Base-by-base conservation (phyloP, 2,797 vertebrate genomes). In the Onychomys torridus region DNA sequence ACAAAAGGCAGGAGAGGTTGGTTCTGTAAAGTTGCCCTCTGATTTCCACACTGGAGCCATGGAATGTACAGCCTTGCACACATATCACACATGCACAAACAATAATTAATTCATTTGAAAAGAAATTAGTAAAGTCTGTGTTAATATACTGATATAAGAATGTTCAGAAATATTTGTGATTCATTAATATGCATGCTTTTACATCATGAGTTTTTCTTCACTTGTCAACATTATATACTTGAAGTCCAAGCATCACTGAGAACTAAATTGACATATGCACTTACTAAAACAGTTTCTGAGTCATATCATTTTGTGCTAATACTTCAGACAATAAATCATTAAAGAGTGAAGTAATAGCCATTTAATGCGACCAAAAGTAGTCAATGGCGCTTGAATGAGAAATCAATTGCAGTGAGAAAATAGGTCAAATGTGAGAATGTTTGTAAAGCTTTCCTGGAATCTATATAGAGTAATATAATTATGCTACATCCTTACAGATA, bases 401-500 rank as follows among this genome's bases (percentile, higher is more conserved):
- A 91, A 87, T 93, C 19, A 93, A 46, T 49, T 92, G 52, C 43
- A 5, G 52, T 21, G n/a, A 92, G 27, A 91, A 85, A 84, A 71
- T 5, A 93, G 13, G 9, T 78, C 34, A 94, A 85, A 91, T 43
- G 23, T 71, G 34, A 92, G 11, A 46, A 85, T 9, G 23, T 57
- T 73, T 77, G 46, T 34, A 59, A 95, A 90, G 43, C 1, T 76
- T 14, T 34, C 6, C 52, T 86, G 17, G n/a, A 91, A 86, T 29
- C 0, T 32, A 29, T 65, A 29, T 7, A 89, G 65, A 86, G 7
- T 52, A 91, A 49, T 16, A 69, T 61, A 95, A 73, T 89, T 85
- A 43, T 65, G 4, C 46, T 78, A 10, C 65, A 43, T 21, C 40
- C 23, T 84, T 32, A 85, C 37, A 34, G 17, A 63, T 32, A 59